These are phyloP conservation scores for Malaclemys terrapin DNA, from an alignment of 2,113 vertebrate genomes.

Conservation along the genomic window DNA sequence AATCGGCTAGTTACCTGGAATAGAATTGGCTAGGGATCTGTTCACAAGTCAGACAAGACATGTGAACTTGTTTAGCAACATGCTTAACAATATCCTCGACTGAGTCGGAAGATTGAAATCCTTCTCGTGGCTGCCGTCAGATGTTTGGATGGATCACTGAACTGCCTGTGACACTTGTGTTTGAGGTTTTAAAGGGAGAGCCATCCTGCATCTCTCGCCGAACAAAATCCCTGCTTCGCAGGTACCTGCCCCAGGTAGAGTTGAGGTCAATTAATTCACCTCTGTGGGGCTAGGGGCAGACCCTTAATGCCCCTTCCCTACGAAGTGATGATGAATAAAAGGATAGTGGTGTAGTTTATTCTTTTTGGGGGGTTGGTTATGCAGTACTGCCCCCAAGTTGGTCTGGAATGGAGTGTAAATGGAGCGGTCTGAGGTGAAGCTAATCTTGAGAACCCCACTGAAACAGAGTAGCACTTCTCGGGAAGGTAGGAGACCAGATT, in stretches of 20 bases:
- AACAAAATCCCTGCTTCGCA: slow-evolving; percentile 63
- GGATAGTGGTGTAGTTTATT: not conserved
- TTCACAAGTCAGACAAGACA: slow-evolving; percentile 18
- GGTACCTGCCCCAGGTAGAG: slow-evolving; percentile 54
- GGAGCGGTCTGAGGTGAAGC: not conserved
- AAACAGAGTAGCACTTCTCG: not conserved
- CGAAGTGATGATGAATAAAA: not conserved
- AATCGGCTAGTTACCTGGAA: not conserved
- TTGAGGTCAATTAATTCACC: fast-evolving
- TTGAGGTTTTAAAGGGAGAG: slow-evolving; percentile 54
- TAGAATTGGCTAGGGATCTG: not conserved
- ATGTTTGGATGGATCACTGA: slow-evolving; percentile 58
- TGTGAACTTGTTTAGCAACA: slow-evolving; percentile 34
- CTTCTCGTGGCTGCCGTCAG: slow-evolving; percentile 47
- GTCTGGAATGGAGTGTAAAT: not conserved
- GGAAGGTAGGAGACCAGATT: not conserved
- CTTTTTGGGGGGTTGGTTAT: not conserved
- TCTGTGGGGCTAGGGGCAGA: not conserved
- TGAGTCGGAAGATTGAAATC: slow-evolving; percentile 60
- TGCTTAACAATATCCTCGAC: slow-evolving; percentile 54
- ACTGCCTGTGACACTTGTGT: slow-evolving; percentile 42
- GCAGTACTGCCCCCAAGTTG: not conserved
- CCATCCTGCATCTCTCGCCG: slow-evolving; percentile 38
- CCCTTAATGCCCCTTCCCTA: not conserved
- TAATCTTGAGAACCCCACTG: not conserved